Conservation (phyloP, 2,113 vertebrate genomes). For the Daubentonia madagascariensis region DNA sequence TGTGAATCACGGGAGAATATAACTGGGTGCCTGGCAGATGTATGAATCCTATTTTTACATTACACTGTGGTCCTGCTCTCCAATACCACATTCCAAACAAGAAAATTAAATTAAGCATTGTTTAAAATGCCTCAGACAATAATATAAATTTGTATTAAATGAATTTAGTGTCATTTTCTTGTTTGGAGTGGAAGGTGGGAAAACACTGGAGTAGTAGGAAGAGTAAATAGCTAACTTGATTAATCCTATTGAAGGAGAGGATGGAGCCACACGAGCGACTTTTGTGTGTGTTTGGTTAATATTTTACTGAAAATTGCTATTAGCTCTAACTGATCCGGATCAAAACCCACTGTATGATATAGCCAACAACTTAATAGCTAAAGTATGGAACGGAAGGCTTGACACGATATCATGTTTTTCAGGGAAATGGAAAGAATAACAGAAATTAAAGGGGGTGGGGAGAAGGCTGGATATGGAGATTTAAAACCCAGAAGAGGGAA, state of each 20-base stretch:
- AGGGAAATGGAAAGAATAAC: neutral
- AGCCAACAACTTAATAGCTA: conserved; percentile 85
- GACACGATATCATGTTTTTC: neutral
- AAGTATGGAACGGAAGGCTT: neutral
- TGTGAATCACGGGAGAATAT: conserved; percentile 69
- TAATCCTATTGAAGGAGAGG: conserved; percentile 86
- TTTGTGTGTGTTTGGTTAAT: conserved; percentile 87
- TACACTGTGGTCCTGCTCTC: conserved; percentile 76
- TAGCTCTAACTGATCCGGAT: conserved; percentile 84
- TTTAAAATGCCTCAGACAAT: conserved; percentile 85
- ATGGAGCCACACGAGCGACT: conserved; percentile 84
- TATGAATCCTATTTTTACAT: conserved; percentile 73
- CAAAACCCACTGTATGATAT: conserved; percentile 78
- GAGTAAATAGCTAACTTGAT: conserved; percentile 86
- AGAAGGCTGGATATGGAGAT: neutral
- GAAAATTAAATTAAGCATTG: conserved; percentile 87
- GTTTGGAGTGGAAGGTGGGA: conserved; percentile 85
- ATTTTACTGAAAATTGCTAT: conserved; percentile 86
- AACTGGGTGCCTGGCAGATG: conserved; percentile 72
- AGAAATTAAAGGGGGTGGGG: neutral
- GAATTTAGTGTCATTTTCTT: conserved; percentile 89
- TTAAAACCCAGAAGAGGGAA: neutral
- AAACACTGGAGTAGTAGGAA: conserved; percentile 81
- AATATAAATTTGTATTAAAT: conserved; percentile 87
- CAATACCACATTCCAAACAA: conserved; percentile 83